Evolutionary conservation across 2,113 vertebrate genomes (phyloP).

Genomic region (Aptenodytes forsteri): DNA sequence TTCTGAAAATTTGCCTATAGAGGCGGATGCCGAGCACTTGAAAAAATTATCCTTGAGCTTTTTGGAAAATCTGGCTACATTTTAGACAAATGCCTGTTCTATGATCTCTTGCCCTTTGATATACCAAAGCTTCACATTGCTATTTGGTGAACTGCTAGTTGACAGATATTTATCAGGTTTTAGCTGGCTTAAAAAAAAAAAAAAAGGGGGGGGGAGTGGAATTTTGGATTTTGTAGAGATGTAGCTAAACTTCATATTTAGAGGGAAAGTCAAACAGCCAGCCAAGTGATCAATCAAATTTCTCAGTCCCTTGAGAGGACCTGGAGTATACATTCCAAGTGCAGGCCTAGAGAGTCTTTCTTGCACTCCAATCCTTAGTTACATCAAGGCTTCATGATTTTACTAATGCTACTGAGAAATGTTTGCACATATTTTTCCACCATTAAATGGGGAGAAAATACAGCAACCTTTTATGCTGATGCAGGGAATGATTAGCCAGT

Average conservation of each 20-base stretch:
- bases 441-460: background rate
- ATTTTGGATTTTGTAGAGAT: background rate
- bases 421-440: background rate
- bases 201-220: background rate
- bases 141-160: constrained; percentile 22
- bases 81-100: constrained; percentile 37
- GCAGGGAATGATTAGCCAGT: background rate
- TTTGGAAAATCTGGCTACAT: constrained; percentile 36
- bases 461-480: background rate
- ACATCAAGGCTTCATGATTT: background rate
- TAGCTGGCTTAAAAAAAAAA: background rate
- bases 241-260: background rate
- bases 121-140: background rate
- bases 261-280: background rate
- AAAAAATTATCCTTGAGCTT: constrained; percentile 29
- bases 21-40: background rate
- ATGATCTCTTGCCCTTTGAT: constrained; percentile 37
- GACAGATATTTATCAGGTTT: constrained; percentile 17
- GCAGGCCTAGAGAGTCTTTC: background rate
- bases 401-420: background rate
- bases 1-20: constrained; percentile 40
- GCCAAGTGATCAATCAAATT: background rate
- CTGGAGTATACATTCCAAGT: background rate
- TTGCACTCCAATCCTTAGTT: fast-evolving
- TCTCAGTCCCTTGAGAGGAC: background rate